Conservation (phyloP, 2,113 vertebrate species). For the Ailurus styani region DNA sequence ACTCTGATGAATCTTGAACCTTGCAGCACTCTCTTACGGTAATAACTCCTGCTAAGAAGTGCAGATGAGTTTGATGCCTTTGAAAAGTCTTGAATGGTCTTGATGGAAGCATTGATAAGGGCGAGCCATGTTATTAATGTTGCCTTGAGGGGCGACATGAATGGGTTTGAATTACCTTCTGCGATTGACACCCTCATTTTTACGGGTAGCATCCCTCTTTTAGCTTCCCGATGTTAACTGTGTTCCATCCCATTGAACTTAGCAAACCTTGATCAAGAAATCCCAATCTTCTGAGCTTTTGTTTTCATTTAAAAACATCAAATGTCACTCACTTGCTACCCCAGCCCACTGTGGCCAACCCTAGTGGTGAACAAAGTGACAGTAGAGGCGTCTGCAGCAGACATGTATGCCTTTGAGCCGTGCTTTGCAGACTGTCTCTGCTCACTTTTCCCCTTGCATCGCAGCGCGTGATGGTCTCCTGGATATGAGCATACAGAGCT, state of each 20-base stretch:
- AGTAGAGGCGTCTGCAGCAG: fast-evolving
- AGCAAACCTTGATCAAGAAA: not conserved
- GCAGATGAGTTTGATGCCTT: not conserved
- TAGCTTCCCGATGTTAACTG: not conserved
- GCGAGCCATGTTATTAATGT: not conserved
- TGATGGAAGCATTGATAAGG: not conserved
- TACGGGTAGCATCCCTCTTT: not conserved
- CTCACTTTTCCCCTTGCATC: not conserved
- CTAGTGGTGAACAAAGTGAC: not conserved
- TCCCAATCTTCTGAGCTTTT: not conserved
- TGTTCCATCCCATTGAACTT: not conserved
- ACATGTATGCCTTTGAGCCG: fast-evolving
- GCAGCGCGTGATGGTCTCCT: fast-evolving
- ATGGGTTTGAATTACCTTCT: not conserved
- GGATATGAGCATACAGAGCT: fast-evolving
- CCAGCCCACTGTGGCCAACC: not conserved
- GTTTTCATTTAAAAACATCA: not conserved
- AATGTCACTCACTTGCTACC: not conserved
- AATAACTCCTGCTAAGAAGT: not conserved
- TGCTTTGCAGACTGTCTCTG: fast-evolving
- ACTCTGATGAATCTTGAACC: not conserved
- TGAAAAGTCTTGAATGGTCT: not conserved
- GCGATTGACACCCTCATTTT: not conserved
- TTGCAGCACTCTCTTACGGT: not conserved
- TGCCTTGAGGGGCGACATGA: not conserved